These are phyloP conservation scores for Oconnorella tubifera DNA, from an alignment of 2,888 invertebrate genomes.

Conservation along the genomic window DNA sequence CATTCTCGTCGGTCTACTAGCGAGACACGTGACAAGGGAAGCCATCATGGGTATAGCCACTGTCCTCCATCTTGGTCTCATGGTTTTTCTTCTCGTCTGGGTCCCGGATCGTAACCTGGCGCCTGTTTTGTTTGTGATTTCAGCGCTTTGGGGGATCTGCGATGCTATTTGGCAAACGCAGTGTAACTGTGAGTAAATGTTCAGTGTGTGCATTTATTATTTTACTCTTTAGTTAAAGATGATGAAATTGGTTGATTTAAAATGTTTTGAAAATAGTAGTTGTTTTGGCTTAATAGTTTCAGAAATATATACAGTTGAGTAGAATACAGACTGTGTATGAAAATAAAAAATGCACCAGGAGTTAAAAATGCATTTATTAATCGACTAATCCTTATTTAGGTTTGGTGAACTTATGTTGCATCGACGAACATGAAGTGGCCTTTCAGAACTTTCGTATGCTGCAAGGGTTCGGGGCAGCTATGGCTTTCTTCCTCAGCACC, in stretches of 20 bases:
- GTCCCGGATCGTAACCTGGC: constrained; percentile 45
- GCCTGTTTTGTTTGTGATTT: constrained; percentile 48
- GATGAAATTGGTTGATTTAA: too few relatives aligned
- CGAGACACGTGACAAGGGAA: constrained; percentile 49
- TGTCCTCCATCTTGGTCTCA: constrained; percentile 37
- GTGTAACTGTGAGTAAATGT: constrained; percentile 55
- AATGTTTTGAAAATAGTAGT: too few relatives aligned
- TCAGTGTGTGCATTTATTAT: too few relatives aligned
- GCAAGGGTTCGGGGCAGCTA: constrained; percentile 52
- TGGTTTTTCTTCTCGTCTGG: constrained; percentile 54
- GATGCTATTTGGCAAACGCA: constrained; percentile 56
- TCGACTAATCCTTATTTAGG: constrained; percentile 39
- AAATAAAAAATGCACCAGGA: too few relatives aligned
- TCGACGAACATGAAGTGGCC: constrained; percentile 51
- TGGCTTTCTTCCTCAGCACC: constrained; percentile 46
- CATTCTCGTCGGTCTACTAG: constrained; percentile 46
- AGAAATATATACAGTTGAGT: too few relatives aligned
- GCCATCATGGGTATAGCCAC: constrained; percentile 43
- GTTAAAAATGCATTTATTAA: too few relatives aligned
- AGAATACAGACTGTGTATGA: too few relatives aligned
- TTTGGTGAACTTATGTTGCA: constrained; percentile 51
- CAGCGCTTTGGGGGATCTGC: constrained; percentile 53
- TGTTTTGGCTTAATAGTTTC: too few relatives aligned
- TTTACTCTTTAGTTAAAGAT: too few relatives aligned
- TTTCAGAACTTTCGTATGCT: constrained; percentile 54